Base-by-base conservation (phyloP, 2,888 invertebrate species). In the Diaphora mendica region DNA sequence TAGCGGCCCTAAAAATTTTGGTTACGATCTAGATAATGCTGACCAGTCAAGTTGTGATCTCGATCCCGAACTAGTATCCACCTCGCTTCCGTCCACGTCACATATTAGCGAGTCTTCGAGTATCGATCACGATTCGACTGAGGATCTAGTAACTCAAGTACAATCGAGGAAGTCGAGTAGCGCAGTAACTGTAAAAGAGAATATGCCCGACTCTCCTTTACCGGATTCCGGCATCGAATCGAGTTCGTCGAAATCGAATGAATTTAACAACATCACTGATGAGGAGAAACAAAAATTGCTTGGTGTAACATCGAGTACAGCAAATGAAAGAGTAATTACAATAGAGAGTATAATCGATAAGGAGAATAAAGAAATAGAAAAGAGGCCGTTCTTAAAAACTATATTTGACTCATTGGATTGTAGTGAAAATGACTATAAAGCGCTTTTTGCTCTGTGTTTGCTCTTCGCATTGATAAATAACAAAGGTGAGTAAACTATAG, bases 381-480 rank as follows among this genome's bases (percentile, higher is more conserved):
- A 95, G 81, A 97, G 97, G 85, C 98, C 99, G 1, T 99, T 99
- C 93, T 95, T 99, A 82, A 98, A 99, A 91, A 98, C 98, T 9
- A 97, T 99, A 69, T 96, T 99, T 77, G 97, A 98, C 85, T 97
- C 99, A 0, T 95, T 99, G 82, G 98, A 98, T 88, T 98, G 99
- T 89, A 96, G 96, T 20, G 99, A 99, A 89, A 99, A 99, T 92
- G 99, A 99, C 95, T 99, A 99, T 90, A 97, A 98, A 67, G 97
- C 99, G 11, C 95, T 99, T 76, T 98, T 99, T 91, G 97, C 98
- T 7, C 96, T 99, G 26, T 98, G 99, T 92, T 96, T 99, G 76
- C 96, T 99, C 64, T 99, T 99, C 91, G 99, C 99, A 23, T 97
- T 99, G 93, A 98, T 98, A 77, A 98, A 98, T 90, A 99, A 99